Percentiles rank a stretch among this genome's conserved stretches.
These are phyloP conservation scores for Nephrocerus scutellatus DNA, from an alignment of 2,888 invertebrate species.

Conservation along the genomic window DNA sequence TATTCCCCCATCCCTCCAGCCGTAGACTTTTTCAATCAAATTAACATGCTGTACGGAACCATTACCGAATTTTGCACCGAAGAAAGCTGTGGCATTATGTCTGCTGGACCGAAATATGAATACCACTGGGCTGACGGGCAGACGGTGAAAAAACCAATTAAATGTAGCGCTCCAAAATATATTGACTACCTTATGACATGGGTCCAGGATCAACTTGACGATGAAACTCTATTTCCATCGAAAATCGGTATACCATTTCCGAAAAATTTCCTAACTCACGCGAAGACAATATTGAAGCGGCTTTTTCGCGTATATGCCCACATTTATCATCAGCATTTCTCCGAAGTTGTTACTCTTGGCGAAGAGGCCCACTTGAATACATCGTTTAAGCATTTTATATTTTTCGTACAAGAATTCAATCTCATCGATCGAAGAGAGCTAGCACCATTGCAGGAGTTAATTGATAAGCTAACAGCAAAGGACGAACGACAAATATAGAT, in stretches of 20 bases:
- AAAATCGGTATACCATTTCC: slow-evolving; percentile 99
- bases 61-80: slow-evolving; percentile 99
- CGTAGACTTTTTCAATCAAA: slow-evolving; percentile 99
- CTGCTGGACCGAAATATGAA: slow-evolving; percentile 97
- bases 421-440: slow-evolving; percentile 94
- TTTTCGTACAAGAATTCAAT: slow-evolving; percentile 87
- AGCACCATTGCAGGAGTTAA: slow-evolving; percentile 94
- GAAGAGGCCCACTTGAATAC: slow-evolving; percentile 99
- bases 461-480: slow-evolving; percentile 89
- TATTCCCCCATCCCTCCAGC: slow-evolving; percentile 53
- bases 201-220: slow-evolving; percentile 99
- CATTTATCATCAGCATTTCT: slow-evolving; percentile 99
- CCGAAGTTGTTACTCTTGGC: slow-evolving; percentile 92
- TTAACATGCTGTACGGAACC: slow-evolving; percentile 99
- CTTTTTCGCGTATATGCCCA: slow-evolving; percentile 98
- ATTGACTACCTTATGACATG: slow-evolving; percentile 99
- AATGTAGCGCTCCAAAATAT: slow-evolving; percentile 98
- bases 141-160: slow-evolving; percentile 96
- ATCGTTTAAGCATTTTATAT: slow-evolving; percentile 99
- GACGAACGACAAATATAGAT: slow-evolving; percentile 68
- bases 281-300: slow-evolving; percentile 96
- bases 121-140: slow-evolving; percentile 99
- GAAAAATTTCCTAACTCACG: slow-evolving; percentile 92
- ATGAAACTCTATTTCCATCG: slow-evolving; percentile 95
- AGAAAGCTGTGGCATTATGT: slow-evolving; percentile 96